Evolutionary conservation across 2,797 vertebrate genomes (phyloP).

Genomic region (Oreochromis grahami): DNA sequence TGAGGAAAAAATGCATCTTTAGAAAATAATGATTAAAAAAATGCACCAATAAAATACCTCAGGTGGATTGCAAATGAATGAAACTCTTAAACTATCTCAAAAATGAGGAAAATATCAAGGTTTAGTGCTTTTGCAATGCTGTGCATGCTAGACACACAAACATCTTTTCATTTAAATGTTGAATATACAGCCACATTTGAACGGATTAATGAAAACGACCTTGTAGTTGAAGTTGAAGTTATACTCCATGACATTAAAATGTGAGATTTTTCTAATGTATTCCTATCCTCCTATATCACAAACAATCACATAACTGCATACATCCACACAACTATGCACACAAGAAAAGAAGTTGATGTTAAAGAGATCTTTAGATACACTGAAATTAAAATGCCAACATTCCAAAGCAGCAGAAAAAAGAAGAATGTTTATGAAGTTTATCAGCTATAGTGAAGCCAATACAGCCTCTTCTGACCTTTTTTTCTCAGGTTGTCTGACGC

Average conservation of each 20-base stretch:
- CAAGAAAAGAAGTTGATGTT: neutral
- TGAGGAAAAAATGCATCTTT: neutral
- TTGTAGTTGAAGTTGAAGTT: neutral
- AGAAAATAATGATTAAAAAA: neutral
- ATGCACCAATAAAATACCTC: neutral
- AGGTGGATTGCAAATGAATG: neutral
- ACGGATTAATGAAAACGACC: neutral
- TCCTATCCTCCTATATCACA: neutral
- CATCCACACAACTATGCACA: neutral
- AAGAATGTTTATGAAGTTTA: neutral
- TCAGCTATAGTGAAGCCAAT: neutral
- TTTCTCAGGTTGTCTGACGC: constrained; percentile 17
- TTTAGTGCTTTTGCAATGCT: neutral
- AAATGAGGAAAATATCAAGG: neutral
- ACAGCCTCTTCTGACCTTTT: constrained; percentile 1
- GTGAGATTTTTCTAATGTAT: neutral
- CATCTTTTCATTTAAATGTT: neutral
- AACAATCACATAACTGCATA: neutral
- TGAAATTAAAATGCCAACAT: neutral
- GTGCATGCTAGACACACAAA: neutral
- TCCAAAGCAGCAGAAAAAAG: neutral
- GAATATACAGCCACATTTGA: neutral
- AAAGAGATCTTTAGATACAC: neutral
- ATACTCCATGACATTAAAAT: neutral
- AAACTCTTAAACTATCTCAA: neutral